Base-by-base conservation (phyloP, 1,140 invertebrate genomes). In the Bombus waltoni region DNA sequence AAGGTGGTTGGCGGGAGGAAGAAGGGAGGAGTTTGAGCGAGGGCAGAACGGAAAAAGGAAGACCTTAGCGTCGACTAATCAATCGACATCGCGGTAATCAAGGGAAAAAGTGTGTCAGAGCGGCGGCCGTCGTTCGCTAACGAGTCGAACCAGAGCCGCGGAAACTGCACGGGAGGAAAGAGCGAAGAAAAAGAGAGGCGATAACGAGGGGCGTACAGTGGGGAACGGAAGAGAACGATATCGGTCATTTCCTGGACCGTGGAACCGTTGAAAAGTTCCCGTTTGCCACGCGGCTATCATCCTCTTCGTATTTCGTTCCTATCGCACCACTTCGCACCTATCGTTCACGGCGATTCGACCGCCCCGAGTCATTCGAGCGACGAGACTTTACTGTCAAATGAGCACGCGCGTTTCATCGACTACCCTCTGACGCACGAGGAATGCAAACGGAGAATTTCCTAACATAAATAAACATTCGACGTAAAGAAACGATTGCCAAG, bases 81-180 rank as follows among this genome's bases (percentile, higher is more conserved):
- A 87, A 90, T 90, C 79, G 89, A 85, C 70, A 90, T 85, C 81
- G 78, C 44, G 85, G 35, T 90, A 87, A 89, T 89, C 81, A 78
- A 66, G 76, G n/a, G 72, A 85, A 90, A 87, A 91, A 91, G 85
- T 78, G 47, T 85, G 86, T 83, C 86, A 81, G 38, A 18, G 35
- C 10, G 25, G 13, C 35, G 42, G 5, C 59, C 38, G 10, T 18
- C 3, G 47, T 11, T 73, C 62, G 83, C 53, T 88, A 88, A 71
- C 82, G 68, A 85, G 28, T 42, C 53, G 65, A 65, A 47, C 44
- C 57, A 79, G 85, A 86, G 53, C 22, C 18, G 6, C 47, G 47
- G 47, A 65, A 53, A 62, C 15, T 53, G 68, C 22, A 62, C 18
- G 5, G 25, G 15, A 38, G 8, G 22, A 68, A 18, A 40, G 28